Evolutionary conservation across 2,113 vertebrate genomes (phyloP).

Genomic region (Manacus vitellinus): DNA sequence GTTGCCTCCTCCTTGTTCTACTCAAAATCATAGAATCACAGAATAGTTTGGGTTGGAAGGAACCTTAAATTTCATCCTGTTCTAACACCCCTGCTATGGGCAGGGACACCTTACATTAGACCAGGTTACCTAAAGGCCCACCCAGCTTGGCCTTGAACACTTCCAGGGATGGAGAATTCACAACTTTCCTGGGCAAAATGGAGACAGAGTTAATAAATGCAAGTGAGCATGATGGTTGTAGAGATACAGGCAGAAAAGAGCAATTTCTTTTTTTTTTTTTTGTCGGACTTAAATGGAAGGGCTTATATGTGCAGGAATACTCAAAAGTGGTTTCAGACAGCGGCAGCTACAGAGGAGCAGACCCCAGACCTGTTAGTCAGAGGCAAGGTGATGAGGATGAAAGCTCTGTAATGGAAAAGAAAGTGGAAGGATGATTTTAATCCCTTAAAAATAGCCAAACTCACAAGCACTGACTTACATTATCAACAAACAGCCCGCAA

Average conservation of each 20-base stretch:
- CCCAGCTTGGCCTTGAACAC: not conserved
- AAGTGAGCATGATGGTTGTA: not conserved
- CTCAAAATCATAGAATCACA: not conserved
- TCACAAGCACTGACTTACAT: not conserved
- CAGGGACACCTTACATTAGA: not conserved
- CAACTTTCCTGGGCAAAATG: not conserved
- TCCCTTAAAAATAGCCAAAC: not conserved
- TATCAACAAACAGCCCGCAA: not conserved
- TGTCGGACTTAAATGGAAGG: not conserved
- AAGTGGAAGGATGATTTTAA: not conserved
- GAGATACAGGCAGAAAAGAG: not conserved
- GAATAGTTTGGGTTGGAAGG: not conserved
- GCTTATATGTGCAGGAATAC: not conserved
- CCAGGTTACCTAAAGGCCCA: not conserved
- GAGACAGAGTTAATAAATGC: not conserved
- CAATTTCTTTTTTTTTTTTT: not conserved
- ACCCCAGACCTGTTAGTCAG: not conserved
- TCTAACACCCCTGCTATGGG: too few relatives aligned
- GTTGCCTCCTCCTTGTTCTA: not conserved
- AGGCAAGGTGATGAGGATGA: not conserved
- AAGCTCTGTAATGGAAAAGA: not conserved
- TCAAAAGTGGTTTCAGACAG: not conserved
- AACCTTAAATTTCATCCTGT: not conserved
- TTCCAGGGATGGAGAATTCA: not conserved
- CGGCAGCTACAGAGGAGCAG: not conserved